These are phyloP conservation scores for Bombus waltoni DNA, from an alignment of 1,140 invertebrate genomes.

Conservation along the genomic window DNA sequence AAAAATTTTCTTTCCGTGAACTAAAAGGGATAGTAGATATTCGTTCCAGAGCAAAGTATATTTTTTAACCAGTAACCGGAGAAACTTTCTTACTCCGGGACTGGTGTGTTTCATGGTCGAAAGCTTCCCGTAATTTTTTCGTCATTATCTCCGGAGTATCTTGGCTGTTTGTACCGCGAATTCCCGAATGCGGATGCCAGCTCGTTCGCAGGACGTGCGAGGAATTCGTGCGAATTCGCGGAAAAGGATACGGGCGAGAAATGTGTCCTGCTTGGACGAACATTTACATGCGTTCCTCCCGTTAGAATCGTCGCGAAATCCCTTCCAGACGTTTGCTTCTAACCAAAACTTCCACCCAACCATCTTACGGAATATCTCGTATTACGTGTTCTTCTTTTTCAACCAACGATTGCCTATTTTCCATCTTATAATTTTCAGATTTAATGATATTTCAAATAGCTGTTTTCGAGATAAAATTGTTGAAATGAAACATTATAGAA, in stretches of 20 bases:
- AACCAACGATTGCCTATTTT: too few species aligned
- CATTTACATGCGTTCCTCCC: slow-evolving; percentile 1
- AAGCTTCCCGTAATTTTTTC: slow-evolving; percentile 29
- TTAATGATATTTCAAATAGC: too few species aligned
- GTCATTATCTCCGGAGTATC: slow-evolving; percentile 48
- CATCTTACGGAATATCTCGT: background rate
- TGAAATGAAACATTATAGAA: too few species aligned
- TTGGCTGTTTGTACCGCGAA: slow-evolving; percentile 29
- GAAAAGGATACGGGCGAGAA: slow-evolving; percentile 47
- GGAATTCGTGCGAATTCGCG: slow-evolving; percentile 64
- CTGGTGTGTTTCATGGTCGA: background rate
- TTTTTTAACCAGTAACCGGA: background rate
- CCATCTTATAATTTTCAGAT: too few species aligned
- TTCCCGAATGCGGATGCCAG: slow-evolving; percentile 53
- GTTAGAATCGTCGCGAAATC: slow-evolving; percentile 9
- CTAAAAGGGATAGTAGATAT: background rate
- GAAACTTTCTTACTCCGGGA: too few species aligned
- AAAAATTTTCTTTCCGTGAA: background rate
- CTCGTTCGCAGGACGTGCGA: slow-evolving; percentile 60
- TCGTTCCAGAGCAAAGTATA: background rate
- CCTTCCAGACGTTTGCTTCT: background rate
- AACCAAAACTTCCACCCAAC: background rate
- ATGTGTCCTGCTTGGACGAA: slow-evolving; percentile 27
- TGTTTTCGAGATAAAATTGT: too few species aligned
- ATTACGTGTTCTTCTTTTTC: too few species aligned